Conservation (phyloP, 2,797 vertebrate genomes). For the Hypotaenidia okinawae region DNA sequence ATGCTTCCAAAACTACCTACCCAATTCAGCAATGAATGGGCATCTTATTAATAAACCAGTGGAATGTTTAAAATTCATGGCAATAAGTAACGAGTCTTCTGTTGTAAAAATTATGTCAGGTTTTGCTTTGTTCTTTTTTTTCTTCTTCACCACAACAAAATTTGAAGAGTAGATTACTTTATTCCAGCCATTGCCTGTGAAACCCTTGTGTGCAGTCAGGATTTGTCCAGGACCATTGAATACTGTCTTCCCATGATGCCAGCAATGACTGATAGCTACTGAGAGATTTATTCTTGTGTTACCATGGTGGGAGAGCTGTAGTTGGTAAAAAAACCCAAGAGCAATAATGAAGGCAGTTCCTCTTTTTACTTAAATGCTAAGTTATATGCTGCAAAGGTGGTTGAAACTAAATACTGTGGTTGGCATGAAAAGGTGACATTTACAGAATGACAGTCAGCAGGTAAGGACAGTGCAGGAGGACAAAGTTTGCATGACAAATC, state of each 20-base stretch:
- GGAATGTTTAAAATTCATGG: neutral
- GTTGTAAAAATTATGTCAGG: neutral
- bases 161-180: neutral
- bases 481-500: neutral
- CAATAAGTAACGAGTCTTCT: neutral
- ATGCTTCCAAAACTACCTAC: neutral
- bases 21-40: neutral
- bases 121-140: neutral
- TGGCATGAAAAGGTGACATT: neutral
- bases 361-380: neutral
- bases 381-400: neutral
- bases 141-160: neutral
- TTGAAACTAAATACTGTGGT: neutral
- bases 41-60: neutral
- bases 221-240: neutral
- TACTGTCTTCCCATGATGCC: neutral
- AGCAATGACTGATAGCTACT: neutral
- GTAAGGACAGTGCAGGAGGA: neutral
- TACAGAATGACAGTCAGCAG: neutral
- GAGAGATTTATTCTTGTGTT: neutral
- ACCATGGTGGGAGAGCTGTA: neutral
- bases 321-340: neutral
- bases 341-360: neutral
- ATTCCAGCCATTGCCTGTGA: neutral
- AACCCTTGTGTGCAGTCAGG: no score